Conservation (phyloP, 2,888 invertebrate species). For the Polydesmus complanatus region DNA sequence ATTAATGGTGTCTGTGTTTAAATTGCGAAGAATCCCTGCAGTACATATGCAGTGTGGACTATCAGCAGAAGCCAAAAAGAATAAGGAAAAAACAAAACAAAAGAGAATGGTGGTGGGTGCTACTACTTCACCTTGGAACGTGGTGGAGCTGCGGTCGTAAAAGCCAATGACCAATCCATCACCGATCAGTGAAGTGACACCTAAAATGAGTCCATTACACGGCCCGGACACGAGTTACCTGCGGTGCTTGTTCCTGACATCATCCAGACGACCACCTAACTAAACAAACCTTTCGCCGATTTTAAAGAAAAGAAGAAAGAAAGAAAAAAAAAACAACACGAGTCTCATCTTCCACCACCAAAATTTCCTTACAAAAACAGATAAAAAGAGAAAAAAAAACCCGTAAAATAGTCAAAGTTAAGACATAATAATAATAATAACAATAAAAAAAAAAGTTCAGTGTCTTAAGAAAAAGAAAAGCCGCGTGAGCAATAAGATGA, state of each 20-base stretch:
- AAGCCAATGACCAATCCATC: not conserved
- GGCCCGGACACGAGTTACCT: not conserved
- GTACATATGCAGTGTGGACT: not conserved
- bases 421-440: not conserved
- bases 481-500: not conserved
- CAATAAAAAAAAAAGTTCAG: not conserved
- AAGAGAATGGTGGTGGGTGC: no score
- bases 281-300: not conserved
- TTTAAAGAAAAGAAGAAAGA: no score
- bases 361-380: not conserved
- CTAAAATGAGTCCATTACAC: not conserved
- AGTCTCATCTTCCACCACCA: not conserved
- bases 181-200: not conserved
- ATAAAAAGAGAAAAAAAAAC: not conserved
- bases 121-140: no score
- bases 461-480: not conserved
- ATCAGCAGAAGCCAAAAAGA: not conserved
- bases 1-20: not conserved
- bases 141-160: not conserved
- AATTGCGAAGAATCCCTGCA: not conserved
- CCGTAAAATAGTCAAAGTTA: not conserved
- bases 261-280: not conserved
- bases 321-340: no score
- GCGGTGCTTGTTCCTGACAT: not conserved
- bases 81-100: no score